Conservation (phyloP, 2,888 invertebrate genomes). For the Leptopilina drosophilae region DNA sequence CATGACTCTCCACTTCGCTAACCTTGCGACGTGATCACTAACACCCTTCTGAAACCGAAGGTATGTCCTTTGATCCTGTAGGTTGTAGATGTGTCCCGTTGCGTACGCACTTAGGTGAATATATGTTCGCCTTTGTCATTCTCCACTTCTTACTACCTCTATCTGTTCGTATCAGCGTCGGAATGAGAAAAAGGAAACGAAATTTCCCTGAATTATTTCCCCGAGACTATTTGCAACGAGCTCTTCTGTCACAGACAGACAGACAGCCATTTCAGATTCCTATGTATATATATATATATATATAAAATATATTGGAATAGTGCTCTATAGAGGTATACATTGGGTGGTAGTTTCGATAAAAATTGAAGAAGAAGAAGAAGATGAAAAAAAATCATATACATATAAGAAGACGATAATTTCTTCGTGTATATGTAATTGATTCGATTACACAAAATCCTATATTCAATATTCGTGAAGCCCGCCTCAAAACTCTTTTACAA, state of each 20-base stretch:
- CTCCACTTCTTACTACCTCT: conserved; percentile 18
- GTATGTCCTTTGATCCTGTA: conserved; percentile 21
- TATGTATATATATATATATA: no score
- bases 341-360: no score
- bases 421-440: conserved; percentile 60
- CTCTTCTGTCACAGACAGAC: conserved; percentile 15
- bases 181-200: conserved; percentile 23
- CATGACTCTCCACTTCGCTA: conserved; percentile 70
- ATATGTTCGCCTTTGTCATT: conserved; percentile 30
- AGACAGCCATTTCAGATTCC: conserved; percentile 16
- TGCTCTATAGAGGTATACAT: no score
- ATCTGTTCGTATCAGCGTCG: conserved; percentile 9
- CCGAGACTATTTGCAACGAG: not conserved
- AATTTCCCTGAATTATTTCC: conserved; percentile 24
- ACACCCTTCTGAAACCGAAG: conserved; percentile 26
- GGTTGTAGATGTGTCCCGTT: not conserved
- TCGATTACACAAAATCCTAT: conserved; percentile 61
- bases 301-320: no score
- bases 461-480: conserved; percentile 49
- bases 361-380: conserved; percentile 42
- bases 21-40: conserved; percentile 58
- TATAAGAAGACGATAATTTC: conserved; percentile 42
- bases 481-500: conserved; percentile 18
- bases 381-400: conserved; percentile 40
- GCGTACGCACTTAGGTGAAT: conserved; percentile 26